Evolutionary conservation across 2,797 vertebrate species (phyloP), one percentile per base, ranked within the genome.

Genomic region (Lithobates pipiens): DNA sequence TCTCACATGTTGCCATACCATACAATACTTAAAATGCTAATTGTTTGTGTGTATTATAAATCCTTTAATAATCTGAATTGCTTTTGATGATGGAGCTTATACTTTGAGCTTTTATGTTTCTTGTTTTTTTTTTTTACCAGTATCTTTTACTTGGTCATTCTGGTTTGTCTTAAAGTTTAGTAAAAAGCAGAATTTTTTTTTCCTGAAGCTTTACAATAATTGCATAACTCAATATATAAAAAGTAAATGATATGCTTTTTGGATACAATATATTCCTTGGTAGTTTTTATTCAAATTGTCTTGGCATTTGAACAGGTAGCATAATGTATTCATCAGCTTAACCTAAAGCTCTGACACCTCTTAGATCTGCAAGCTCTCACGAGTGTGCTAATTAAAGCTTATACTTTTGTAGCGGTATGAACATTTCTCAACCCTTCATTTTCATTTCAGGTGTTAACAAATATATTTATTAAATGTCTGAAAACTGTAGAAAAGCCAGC

Each of bases 291-390:
- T 73, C 44, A 91, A 90, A 90, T 91, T 82, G 79, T 91, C 88
- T 76, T 88, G 88, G 88, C 90, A 89, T 88, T 89, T 90, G 88
- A 90, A 88, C 88, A 92, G 91, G 89, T 93, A 76, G 72, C 67
- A 46, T 80, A 85, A 85, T 85, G 34, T 81, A 92, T 93, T 93
- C 93, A 92, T 90, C 69, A 89, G 67, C 75, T 88, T 82, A 89
- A 89, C 89, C 88, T 89, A 76, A 86, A 90, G 88, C 90, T 89
- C 89, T 79, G 71, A 91, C 88, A 89, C 90, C 90, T 92, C 89
- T 90, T 88, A 91, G 91, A 92, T 88, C 87, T 89, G 90, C 91
- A 88, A 90, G 88, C 91, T 90, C 89, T 89, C 91, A 92, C 89
- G 89, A 86, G 72, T 89, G 87, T 88, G 88, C 85, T 91, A 92